Evolutionary conservation across 1,140 invertebrate genomes (phyloP).

Genomic region (Frieseomelitta varia): DNA sequence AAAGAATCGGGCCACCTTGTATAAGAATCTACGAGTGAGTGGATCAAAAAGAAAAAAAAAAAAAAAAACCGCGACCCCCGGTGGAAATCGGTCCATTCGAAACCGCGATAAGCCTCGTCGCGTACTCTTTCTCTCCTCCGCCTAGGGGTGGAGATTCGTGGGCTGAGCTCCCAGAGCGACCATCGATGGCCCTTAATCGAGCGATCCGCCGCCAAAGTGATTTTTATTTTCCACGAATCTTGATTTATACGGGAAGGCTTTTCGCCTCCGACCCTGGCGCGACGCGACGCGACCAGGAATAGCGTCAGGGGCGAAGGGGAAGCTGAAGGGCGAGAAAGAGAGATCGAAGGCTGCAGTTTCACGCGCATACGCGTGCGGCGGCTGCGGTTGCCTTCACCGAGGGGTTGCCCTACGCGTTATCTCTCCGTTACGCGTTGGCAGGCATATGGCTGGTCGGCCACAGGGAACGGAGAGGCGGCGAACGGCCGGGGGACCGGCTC

Average conservation of each 20-base stretch:
- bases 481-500: constrained; percentile 60
- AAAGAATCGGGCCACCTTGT: background rate
- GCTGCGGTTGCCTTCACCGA: constrained; percentile 58
- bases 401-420: constrained; percentile 72
- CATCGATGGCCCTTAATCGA: constrained; percentile 81
- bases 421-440: constrained; percentile 79
- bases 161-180: constrained; percentile 74
- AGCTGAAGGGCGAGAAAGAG: background rate
- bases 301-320: no score
- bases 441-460: constrained; percentile 75
- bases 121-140: constrained; percentile 15
- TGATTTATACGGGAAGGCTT: constrained; percentile 75
- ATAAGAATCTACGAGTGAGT: constrained; percentile 43
- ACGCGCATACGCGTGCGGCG: constrained; percentile 31
- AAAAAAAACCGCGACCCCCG: constrained; percentile 58
- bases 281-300: no score
- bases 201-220: constrained; percentile 80
- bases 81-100: constrained; percentile 70
- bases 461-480: constrained; percentile 37
- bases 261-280: background rate
- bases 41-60: no score
- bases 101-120: constrained; percentile 78
- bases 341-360: constrained; percentile 44
- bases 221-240: constrained; percentile 81
- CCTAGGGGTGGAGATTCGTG: background rate